phyloP scores from a whole-genome alignment of 2,113 vertebrate genomes.

The Rhipidura dahli region DNA sequence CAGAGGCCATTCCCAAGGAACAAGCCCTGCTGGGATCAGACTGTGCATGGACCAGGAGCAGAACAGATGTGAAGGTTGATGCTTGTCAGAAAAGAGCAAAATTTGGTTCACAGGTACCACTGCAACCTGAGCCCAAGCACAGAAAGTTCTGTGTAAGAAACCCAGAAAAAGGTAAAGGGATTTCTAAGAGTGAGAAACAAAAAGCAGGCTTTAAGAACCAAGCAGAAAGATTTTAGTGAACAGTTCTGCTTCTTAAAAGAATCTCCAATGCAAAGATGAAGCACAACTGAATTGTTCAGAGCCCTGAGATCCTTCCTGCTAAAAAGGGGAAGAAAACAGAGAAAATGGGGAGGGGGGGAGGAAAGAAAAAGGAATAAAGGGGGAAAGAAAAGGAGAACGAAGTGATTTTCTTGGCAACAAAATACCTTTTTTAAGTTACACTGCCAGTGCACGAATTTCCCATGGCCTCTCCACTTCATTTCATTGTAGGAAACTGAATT shows the following conservation, averaged over 20 bases:
- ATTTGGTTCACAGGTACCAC: not conserved
- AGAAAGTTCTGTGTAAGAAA: too few species aligned
- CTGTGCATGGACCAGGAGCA: not conserved
- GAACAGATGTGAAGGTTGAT: not conserved
- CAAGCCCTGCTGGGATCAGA: not conserved
- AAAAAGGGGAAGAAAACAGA: not conserved
- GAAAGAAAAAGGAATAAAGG: not conserved
- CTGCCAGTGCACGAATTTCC: not conserved
- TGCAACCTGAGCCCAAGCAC: not conserved
- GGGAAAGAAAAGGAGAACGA: not conserved
- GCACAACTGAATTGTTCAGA: not conserved
- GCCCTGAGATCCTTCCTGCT: not conserved
- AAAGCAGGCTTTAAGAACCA: too few species aligned
- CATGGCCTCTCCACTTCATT: not conserved
- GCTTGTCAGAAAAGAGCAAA: not conserved
- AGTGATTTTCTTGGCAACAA: not conserved
- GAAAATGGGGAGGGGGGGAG: not conserved
- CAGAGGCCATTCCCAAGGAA: not conserved
- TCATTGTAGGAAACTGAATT: not conserved
- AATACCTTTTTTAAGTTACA: not conserved
- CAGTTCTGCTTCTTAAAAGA: not conserved
- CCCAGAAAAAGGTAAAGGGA: too few species aligned
- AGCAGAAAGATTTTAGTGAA: too few species aligned
- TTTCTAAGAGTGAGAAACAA: too few species aligned
- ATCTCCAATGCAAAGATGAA: fast-evolving